These are phyloP conservation scores for Lasioglossum baleicum DNA, from an alignment of 1,140 invertebrate species.

Conservation along the genomic window DNA sequence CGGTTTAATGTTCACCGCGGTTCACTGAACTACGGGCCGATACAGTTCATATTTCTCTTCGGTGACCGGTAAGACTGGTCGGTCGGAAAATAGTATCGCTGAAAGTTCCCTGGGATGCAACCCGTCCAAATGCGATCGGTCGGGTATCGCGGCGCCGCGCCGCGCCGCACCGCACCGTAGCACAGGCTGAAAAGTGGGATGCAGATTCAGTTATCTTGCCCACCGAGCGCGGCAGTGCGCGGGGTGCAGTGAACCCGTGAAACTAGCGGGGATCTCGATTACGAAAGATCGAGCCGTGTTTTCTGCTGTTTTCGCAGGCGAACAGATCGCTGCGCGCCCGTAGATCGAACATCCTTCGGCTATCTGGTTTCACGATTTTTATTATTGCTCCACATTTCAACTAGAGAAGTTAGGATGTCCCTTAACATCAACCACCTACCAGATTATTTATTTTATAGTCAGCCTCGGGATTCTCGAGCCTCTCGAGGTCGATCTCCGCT, in stretches of 20 bases:
- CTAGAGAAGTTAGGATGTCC: no score
- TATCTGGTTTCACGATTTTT: no score
- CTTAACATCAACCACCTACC: no score
- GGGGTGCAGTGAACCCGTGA: constrained; percentile 40
- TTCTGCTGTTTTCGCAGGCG: neutral
- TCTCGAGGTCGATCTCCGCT: constrained; percentile 24
- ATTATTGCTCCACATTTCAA: no score
- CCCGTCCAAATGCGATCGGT: constrained; percentile 36
- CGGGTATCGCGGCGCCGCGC: constrained; percentile 5
- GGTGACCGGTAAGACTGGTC: constrained; percentile 34
- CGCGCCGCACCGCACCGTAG: neutral
- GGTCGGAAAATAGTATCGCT: constrained; percentile 30
- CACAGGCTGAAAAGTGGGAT: constrained; percentile 37
- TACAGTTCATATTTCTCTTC: constrained; percentile 33
- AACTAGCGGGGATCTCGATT: constrained; percentile 21
- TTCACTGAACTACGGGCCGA: constrained; percentile 31
- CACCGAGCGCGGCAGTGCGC: constrained; percentile 9
- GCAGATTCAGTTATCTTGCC: constrained; percentile 51
- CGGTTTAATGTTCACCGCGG: neutral
- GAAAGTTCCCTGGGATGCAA: constrained; percentile 16
- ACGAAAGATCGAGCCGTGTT: constrained; percentile 6
- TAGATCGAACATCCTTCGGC: neutral
- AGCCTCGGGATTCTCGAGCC: constrained; percentile 10
- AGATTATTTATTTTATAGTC: neutral
- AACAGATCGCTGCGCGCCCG: neutral